Evolutionary conservation across 2,888 invertebrate species (phyloP), one percentile per base, ranked within the genome.

Genomic region (Tenthredo distinguenda): DNA sequence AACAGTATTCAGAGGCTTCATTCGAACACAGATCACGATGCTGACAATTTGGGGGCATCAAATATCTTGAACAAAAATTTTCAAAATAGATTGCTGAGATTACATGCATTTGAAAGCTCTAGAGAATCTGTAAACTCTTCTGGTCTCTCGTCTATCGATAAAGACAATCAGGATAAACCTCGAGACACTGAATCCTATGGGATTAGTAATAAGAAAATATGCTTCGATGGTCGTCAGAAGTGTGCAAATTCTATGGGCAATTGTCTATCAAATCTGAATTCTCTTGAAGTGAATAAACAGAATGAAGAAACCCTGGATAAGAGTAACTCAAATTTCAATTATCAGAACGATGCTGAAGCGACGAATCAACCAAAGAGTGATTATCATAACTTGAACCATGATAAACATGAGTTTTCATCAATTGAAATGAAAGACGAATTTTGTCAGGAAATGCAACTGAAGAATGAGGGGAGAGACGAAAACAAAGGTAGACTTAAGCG

Each of bases 1-100:
- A 65, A 83, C 83, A 71, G 47, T 71, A 83, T 50, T 50, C 55
- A 68, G 71, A 65, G 83, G 55, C 68, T 83, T 47, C 83, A 50
- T 68, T 9, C 83, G n/a, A 31, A 47, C 15, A 50, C 68, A 26
- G 50, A 68, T 68, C 68, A 83, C 34, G 21, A 9, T 18, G 62
- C 15, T 37, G 62, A 83, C 18, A 47, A 83, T 47, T 43, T 37
- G 15, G 68, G 47, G 34, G 31, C 68, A n/a, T 83, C 83, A n/a
- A 65, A 71, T 47, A 58, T 71, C 5, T 47, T 71, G 83, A 83
- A 83, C 34, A 83, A 68, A 83, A 83, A 83, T 83, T 43, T 68
- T 31, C 83, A 83, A 34, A 68, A 37, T 47, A 47, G 83, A 31
- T 47, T 83, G 83, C 18, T 68, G 31, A 83, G 68, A 68, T 83